phyloP scores from a whole-genome alignment of 2,113 vertebrate species.

The Turnix velox region DNA sequence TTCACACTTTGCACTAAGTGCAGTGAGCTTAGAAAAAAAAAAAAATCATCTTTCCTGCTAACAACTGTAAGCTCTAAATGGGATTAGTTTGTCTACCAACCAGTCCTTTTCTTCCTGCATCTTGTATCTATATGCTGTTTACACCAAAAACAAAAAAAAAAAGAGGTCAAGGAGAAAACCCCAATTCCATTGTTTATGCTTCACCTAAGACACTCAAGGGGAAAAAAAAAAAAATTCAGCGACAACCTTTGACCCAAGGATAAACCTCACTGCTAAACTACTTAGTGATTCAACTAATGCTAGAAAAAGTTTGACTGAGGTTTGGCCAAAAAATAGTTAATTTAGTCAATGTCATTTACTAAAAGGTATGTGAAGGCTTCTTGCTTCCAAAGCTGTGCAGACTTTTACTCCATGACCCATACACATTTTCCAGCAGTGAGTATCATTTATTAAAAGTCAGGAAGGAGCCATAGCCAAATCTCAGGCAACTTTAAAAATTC shows the following conservation, averaged over 20 bases:
- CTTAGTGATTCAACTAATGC: neutral
- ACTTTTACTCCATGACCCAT: neutral
- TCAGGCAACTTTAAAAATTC: neutral
- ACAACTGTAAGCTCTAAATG: conserved; percentile 27
- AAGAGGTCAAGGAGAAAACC: neutral
- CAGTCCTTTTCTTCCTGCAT: neutral
- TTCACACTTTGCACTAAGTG: conserved; percentile 51
- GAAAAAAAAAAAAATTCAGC: neutral
- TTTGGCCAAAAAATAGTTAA: neutral
- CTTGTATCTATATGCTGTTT: conserved; percentile 13
- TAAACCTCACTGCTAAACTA: neutral
- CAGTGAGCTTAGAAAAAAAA: conserved; percentile 35
- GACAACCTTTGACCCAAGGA: neutral
- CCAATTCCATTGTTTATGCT: neutral
- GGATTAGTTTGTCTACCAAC: conserved; percentile 33
- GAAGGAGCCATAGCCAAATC: neutral
- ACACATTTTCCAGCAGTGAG: neutral
- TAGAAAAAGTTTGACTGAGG: neutral
- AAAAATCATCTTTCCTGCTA: conserved; percentile 47
- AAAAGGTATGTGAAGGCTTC: neutral
- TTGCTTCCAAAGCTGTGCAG: neutral
- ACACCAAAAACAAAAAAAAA: no score
- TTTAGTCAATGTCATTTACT: neutral
- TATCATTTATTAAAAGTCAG: neutral
- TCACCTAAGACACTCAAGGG: neutral